These are phyloP conservation scores for Ramphastos sulfuratus DNA, from an alignment of 2,113 vertebrate genomes.

Conservation along the genomic window DNA sequence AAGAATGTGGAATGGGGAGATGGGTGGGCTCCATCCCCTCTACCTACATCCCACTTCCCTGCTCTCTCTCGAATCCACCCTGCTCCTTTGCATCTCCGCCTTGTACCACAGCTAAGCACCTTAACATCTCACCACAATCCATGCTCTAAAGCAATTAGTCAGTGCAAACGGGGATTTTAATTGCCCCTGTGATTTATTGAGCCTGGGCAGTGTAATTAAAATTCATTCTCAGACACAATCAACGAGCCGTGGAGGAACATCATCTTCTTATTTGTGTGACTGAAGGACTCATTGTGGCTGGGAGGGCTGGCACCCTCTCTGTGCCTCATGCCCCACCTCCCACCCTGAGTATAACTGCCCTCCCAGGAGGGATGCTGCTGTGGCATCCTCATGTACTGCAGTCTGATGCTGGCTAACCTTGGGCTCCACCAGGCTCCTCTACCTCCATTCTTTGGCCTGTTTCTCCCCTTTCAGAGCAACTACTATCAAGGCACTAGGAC, in stretches of 20 bases:
- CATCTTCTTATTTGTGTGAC: background rate
- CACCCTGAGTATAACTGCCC: background rate
- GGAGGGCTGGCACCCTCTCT: background rate
- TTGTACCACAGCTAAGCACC: background rate
- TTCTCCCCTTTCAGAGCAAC: background rate
- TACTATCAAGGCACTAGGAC: background rate
- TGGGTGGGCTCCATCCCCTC: background rate
- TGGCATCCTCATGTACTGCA: accelerated
- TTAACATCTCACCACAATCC: background rate
- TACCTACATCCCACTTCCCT: accelerated
- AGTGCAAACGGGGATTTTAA: constrained; percentile 39
- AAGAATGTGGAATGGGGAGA: background rate
- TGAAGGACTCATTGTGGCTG: background rate
- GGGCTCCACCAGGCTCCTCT: background rate
- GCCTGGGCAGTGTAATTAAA: constrained; percentile 27
- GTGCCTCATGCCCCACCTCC: background rate
- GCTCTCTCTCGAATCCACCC: background rate
- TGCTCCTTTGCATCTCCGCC: background rate
- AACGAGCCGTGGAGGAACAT: background rate
- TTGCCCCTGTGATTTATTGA: constrained; percentile 58
- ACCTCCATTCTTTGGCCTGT: background rate
- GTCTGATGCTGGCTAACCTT: background rate
- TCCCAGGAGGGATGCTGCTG: background rate
- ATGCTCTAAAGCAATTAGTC: constrained; percentile 28
- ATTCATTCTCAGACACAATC: background rate